A percentile compares a stretch with the other conserved stretches of the same genome.
phyloP scores from a whole-genome alignment of 2,113 vertebrate genomes.

The Solea solea region DNA sequence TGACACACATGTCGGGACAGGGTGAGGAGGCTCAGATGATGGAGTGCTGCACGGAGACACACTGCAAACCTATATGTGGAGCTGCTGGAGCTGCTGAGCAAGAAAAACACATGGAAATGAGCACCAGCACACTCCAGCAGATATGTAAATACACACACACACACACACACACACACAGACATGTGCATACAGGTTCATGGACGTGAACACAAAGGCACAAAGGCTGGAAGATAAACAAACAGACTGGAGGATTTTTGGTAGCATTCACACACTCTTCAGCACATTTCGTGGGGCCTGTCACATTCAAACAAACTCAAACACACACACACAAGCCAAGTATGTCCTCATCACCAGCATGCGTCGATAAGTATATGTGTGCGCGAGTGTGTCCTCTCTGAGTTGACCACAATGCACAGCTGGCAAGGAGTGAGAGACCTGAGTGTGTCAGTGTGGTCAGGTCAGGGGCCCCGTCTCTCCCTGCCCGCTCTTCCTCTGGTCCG shows the following conservation, averaged over 20 bases:
- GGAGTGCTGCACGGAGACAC: slow-evolving; percentile 53
- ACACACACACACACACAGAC: slow-evolving; percentile 59
- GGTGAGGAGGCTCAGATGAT: slow-evolving; percentile 54
- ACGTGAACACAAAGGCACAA: slow-evolving; percentile 52
- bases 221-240: slow-evolving; percentile 65
- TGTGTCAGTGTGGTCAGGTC: slow-evolving; percentile 78
- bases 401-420: slow-evolving; percentile 78
- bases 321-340: slow-evolving; percentile 69
- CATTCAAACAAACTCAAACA: slow-evolving; percentile 26
- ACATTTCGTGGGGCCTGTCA: slow-evolving; percentile 57
- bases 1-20: slow-evolving; percentile 54
- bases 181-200: slow-evolving; percentile 66
- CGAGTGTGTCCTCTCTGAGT: slow-evolving; percentile 64
- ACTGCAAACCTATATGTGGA: slow-evolving; percentile 50
- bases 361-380: slow-evolving; percentile 77
- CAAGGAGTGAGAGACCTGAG: slow-evolving; percentile 70
- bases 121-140: slow-evolving; percentile 50
- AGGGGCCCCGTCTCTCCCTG: slow-evolving; percentile 68
- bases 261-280: slow-evolving; percentile 56
- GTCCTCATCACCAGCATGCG: slow-evolving; percentile 76
- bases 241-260: slow-evolving; percentile 54
- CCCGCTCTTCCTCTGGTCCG: slow-evolving; percentile 52
- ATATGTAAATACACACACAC: slow-evolving; percentile 59
- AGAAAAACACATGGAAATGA: slow-evolving; percentile 69
- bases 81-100: slow-evolving; percentile 32